These are phyloP conservation scores for Drosophila parthenogenetica DNA, from an alignment of 2,888 invertebrate species.

Conservation along the genomic window DNA sequence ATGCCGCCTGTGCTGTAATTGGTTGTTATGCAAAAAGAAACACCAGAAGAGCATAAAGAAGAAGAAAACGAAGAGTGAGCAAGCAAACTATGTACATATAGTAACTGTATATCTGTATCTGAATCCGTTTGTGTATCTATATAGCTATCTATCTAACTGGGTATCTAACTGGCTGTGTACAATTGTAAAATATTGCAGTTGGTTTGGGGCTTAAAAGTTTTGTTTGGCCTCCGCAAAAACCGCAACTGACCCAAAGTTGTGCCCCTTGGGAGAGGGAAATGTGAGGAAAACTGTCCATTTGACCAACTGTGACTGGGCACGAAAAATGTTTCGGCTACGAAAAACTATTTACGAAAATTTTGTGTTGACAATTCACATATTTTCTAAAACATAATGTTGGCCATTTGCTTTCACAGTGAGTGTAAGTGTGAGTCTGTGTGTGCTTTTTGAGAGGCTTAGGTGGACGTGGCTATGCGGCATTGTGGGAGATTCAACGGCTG, in stretches of 20 bases:
- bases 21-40: conserved; percentile 60
- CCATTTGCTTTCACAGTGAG: conserved; percentile 52
- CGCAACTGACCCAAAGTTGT: conserved; percentile 75
- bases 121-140: conserved; percentile 2
- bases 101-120: conserved; percentile 14
- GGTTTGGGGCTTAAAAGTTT: conserved; percentile 51
- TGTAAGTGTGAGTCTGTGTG: conserved; percentile 7
- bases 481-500: conserved; percentile 74
- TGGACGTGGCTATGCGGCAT: conserved; percentile 47
- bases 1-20: conserved; percentile 61
- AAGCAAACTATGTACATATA: conserved; percentile 14
- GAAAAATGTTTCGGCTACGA: conserved; percentile 63
- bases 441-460: neutral
- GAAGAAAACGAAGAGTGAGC: conserved; percentile 5
- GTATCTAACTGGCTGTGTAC: conserved; percentile 50
- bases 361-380: conserved; percentile 82
- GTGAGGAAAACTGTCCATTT: conserved; percentile 6
- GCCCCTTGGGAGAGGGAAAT: conserved; percentile 1
- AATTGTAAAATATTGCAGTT: conserved; percentile 79
- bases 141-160: conserved; percentile 11
- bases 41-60: neutral
- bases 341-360: conserved; percentile 81
- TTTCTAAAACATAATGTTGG: conserved; percentile 81
- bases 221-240: conserved; percentile 50
- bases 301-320: conserved; percentile 60